phyloP scores from a whole-genome alignment of 2,113 vertebrate genomes.

The Trinectes maculatus region DNA sequence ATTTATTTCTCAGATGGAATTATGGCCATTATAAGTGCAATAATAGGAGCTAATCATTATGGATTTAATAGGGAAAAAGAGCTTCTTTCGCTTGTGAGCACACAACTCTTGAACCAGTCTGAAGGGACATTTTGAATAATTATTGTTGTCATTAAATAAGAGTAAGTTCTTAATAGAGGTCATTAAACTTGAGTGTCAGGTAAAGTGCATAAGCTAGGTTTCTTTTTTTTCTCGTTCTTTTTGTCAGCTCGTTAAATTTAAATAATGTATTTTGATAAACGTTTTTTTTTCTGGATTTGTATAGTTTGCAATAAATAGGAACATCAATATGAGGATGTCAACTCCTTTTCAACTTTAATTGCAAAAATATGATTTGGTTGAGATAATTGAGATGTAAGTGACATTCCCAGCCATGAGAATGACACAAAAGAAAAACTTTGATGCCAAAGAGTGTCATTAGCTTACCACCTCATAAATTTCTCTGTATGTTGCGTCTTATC shows the following conservation, averaged over 20 bases:
- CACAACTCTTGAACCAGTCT: slow-evolving; percentile 68
- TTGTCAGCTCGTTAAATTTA: slow-evolving; percentile 35
- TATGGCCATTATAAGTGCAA: slow-evolving; percentile 42
- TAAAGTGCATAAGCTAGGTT: slow-evolving; percentile 28
- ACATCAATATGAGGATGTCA: background rate
- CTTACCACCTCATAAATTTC: slow-evolving; percentile 36
- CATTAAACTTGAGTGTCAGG: slow-evolving; percentile 23
- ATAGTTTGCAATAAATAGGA: background rate
- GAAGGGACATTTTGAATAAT: slow-evolving; percentile 32
- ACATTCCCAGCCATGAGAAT: slow-evolving; percentile 50
- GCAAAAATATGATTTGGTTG: slow-evolving; percentile 16
- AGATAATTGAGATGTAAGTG: slow-evolving; percentile 40
- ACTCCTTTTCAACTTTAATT: slow-evolving; percentile 14
- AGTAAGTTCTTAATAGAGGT: slow-evolving; percentile 40
- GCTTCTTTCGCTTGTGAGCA: slow-evolving; percentile 66
- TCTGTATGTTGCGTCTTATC: background rate
- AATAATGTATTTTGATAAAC: slow-evolving; percentile 29
- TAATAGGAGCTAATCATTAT: slow-evolving; percentile 20
- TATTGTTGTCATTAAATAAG: slow-evolving; percentile 25
- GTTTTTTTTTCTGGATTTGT: slow-evolving; percentile 26
- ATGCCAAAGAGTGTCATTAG: slow-evolving; percentile 79
- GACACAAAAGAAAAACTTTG: slow-evolving; percentile 46
- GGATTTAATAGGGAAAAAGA: slow-evolving; percentile 25
- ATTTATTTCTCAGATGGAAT: slow-evolving; percentile 11
- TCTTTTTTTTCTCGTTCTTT: slow-evolving; percentile 5